Base-by-base conservation (phyloP, 2,113 vertebrate genomes). In the Sylvia atricapilla region DNA sequence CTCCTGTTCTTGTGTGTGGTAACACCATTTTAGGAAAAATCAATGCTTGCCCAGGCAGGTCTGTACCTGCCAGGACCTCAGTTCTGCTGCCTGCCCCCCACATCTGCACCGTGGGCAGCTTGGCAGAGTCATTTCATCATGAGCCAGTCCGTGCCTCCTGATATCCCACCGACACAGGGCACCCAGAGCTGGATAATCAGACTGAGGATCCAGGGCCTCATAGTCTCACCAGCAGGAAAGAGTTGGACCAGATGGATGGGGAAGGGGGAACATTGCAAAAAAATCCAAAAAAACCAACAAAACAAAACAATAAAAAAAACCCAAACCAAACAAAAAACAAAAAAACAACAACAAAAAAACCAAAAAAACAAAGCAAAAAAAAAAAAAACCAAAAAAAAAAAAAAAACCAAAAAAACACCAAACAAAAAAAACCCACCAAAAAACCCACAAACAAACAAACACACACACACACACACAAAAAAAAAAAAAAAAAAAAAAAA, bases 81-180 rank as follows among this genome's bases (percentile, higher is more conserved):
- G 30, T 22, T 66, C 18, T 27, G 10, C 30, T 75, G 11, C n/a
- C 15, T 84, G 33, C 18, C 22, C 59, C 24, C 28, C 31, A 5
- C 0, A 4, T 13, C 13, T 74, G n/a, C 8, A 11, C n/a, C 3
- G 1, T 0, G 6, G 63, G 20, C 49, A 66, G 56, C 17, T 12
- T 2, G 46, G 3, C 11, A 69, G 33, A 59, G 11, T 1, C 14
- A 9, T 13, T 64, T 68, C 53, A 43, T 27, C 6, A 0, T 4
- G 17, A 7, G 3, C 2, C 7, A 14, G 21, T 52, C 53, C 14
- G 7, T 47, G 20, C n/a, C 31, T 53, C 59, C 33, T 86, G 4
- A 35, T 6, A 35, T 1, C 39, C 21, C 33, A 49, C 13, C 28
- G 23, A 46, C 46, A 39, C 1, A 30, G n/a, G 25, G 19, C 30